A percentile compares a stretch with the other conserved stretches of the same genome.
These are phyloP conservation scores for Oryzias javanicus DNA, from an alignment of 2,113 vertebrate genomes.

Conservation along the genomic window DNA sequence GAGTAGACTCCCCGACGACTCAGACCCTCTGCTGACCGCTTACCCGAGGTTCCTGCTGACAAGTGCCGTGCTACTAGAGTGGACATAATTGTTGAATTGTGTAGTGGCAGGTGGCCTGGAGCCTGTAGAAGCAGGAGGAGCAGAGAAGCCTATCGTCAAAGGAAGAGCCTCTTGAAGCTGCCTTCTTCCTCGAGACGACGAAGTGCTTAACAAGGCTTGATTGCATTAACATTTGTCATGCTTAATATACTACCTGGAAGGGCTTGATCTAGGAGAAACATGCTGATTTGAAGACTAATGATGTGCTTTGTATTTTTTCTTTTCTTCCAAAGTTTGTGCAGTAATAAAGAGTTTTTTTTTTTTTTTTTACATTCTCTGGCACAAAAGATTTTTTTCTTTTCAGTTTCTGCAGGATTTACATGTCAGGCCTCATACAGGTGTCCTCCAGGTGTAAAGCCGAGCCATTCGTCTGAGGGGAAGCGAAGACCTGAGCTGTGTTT, in stretches of 20 bases:
- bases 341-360: constrained; percentile 36
- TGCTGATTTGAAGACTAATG: constrained; percentile 66
- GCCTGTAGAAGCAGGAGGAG: constrained; percentile 47
- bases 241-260: constrained; percentile 60
- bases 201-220: constrained; percentile 73
- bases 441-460: constrained; percentile 49
- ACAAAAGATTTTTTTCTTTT: constrained; percentile 29
- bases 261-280: constrained; percentile 54
- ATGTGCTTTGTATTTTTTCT: constrained; percentile 51
- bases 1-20: constrained; percentile 6
- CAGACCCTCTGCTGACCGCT: constrained; percentile 36
- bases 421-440: constrained; percentile 42
- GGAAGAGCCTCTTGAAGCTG: constrained; percentile 59
- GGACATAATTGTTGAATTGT: constrained; percentile 60
- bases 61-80: constrained; percentile 43
- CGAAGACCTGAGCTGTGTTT: constrained; percentile 15
- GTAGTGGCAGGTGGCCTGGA: constrained; percentile 51
- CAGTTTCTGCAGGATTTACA: constrained; percentile 9
- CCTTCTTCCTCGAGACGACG: constrained; percentile 51
- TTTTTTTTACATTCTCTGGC: constrained; percentile 26
- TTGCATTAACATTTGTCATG: constrained; percentile 77
- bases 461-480: constrained; percentile 36
- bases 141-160: constrained; percentile 45
- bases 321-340: constrained; percentile 46
- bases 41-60: constrained; percentile 60